Conservation (phyloP, 2,888 invertebrate species). For the Octonoba sinensis region DNA sequence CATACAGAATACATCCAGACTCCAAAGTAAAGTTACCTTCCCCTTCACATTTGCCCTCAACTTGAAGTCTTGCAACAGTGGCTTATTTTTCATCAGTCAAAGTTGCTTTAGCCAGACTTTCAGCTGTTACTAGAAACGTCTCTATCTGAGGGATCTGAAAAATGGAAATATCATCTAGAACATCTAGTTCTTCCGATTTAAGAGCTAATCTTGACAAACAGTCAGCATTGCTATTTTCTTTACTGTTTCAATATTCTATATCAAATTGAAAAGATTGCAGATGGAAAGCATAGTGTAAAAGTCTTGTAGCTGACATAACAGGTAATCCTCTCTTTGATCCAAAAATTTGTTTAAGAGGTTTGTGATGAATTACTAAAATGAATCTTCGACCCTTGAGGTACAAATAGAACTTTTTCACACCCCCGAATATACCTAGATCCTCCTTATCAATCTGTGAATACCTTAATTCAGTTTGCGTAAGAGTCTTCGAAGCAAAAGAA, state of each 20-base stretch:
- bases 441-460: background rate
- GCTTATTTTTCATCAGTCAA: background rate
- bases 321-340: background rate
- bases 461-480: background rate
- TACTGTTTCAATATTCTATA: background rate
- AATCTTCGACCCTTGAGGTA: slow-evolving; percentile 4
- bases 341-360: background rate
- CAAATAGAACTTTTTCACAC: background rate
- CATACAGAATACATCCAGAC: background rate
- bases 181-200: background rate
- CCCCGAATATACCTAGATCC: background rate
- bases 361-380: background rate
- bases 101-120: background rate
- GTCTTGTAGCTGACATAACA: background rate
- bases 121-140: background rate
- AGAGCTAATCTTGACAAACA: background rate
- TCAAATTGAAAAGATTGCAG: slow-evolving; percentile 6
- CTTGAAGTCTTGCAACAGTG: slow-evolving; percentile 3
- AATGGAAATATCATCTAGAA: background rate
- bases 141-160: slow-evolving; percentile 3
- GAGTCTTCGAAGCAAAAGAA: slow-evolving; percentile 1
- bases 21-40: background rate
- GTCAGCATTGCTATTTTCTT: background rate
- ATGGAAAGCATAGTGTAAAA: background rate
- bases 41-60: background rate